These are phyloP conservation scores for Phyto melanocephala DNA, from an alignment of 2,888 invertebrate genomes.

Conservation along the genomic window DNA sequence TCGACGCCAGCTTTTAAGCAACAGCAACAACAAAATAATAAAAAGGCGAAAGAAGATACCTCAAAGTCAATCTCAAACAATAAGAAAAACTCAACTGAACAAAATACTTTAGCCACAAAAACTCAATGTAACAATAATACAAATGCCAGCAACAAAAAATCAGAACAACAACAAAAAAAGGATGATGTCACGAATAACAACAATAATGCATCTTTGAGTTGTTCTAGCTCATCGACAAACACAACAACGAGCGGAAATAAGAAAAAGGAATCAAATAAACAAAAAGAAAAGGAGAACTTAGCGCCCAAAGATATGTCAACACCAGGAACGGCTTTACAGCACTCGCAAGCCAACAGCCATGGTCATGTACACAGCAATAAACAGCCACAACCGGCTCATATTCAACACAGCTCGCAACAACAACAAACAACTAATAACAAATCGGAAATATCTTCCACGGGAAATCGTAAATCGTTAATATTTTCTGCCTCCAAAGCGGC, in stretches of 20 bases:
- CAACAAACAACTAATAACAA: conserved; percentile 28
- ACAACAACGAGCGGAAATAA: conserved; percentile 62
- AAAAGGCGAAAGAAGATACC: conserved; percentile 65
- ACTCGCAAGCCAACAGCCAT: conserved; percentile 46
- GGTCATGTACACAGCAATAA: conserved; percentile 48
- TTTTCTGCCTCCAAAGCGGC: conserved; percentile 72
- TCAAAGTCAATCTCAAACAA: conserved; percentile 51
- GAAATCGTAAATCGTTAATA: conserved; percentile 67
- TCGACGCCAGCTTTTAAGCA: conserved; percentile 14
- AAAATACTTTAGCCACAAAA: conserved; percentile 46
- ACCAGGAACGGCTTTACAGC: conserved; percentile 55
- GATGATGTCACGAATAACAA: conserved; percentile 71
- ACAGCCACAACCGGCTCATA: conserved; percentile 34
- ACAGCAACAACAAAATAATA: conserved; percentile 38
- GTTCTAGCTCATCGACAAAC: conserved; percentile 32
- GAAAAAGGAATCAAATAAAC: conserved; percentile 71
- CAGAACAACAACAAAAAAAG: conserved; percentile 72
- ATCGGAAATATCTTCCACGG: conserved; percentile 38
- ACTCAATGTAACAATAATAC: conserved; percentile 51
- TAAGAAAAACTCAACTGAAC: conserved; percentile 51
- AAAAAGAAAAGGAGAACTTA: conserved; percentile 78
- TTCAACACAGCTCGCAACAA: conserved; percentile 57
- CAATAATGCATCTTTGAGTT: conserved; percentile 10
- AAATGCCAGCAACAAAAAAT: conserved; percentile 61
- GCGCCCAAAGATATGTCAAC: conserved; percentile 72